Evolutionary conservation across 1,140 invertebrate genomes (phyloP).

Genomic region (Danaus melanippus): DNA sequence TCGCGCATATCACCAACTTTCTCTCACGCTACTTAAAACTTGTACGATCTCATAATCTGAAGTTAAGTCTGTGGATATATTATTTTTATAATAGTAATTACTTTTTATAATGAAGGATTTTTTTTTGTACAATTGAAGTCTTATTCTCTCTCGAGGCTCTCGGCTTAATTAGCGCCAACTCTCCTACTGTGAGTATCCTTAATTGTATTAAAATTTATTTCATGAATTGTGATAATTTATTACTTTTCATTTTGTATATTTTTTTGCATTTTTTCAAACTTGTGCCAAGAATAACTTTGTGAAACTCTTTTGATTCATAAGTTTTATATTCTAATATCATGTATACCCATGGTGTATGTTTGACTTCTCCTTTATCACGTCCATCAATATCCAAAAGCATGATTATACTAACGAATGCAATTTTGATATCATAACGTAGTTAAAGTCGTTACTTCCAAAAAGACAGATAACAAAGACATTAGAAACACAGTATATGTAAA

Average conservation of each 20-base stretch:
- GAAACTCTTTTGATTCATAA: slow-evolving; percentile 5
- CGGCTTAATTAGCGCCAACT: slow-evolving; percentile 12
- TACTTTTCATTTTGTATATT: not conserved
- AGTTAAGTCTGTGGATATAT: no score
- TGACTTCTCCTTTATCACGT: slow-evolving; percentile 5
- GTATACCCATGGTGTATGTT: slow-evolving; percentile 9
- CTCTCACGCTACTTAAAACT: slow-evolving; percentile 19
- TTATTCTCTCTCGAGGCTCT: not conserved
- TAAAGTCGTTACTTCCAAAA: no score
- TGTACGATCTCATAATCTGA: slow-evolving; percentile 6
- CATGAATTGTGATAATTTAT: not conserved
- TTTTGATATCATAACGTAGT: no score
- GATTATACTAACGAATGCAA: not conserved
- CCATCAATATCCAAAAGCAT: slow-evolving; percentile 12
- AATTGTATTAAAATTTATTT: slow-evolving; percentile 4
- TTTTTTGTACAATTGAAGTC: no score
- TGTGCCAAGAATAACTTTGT: not conserved
- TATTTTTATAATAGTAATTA: no score
- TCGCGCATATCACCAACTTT: slow-evolving; percentile 25
- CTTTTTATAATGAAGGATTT: no score
- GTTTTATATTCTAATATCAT: not conserved
- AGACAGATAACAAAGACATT: no score
- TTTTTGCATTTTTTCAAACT: not conserved
- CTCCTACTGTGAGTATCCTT: slow-evolving; percentile 7
- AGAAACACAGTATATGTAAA: not conserved